Base-by-base conservation (phyloP, 92 coral and sea anemone genomes). In the Muricea muricata region DNA sequence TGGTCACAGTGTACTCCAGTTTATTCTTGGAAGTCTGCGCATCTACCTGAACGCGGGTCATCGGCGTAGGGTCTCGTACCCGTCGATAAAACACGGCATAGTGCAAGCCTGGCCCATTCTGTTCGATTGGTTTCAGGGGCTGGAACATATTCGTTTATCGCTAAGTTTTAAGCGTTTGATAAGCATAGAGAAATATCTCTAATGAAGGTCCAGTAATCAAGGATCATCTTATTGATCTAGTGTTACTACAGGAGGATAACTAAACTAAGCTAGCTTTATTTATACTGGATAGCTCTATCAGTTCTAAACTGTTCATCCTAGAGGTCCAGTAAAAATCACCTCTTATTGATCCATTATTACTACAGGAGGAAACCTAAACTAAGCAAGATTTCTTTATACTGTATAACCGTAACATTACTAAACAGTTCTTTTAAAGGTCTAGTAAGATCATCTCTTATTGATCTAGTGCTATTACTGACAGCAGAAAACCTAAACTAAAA, bases 61-160 rank as follows among this genome's bases (percentile, higher is more conserved):
- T 90, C 52, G 84, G 79, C 57, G 78, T 84, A 2, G 81, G 75
- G 40, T 83, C 65, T 73, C 89, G 90, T 0, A 89, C 94, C 26
- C 84, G 84, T 60, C 93, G 89, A 87, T 92, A 90, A 20, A 93
- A 97, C 45, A 97, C 89, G 33, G 91, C 74, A 48, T 97, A 97
- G 63, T 92, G 93, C 1, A 94, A 77, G 0, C 96, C 97, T 1
- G 99, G 99, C 0, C 98, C 99, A 76, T 94, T 93, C 58, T 97
- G 93, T 31, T 93, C 78, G 18, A 93, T 71, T 9, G 65, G 91
- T 6, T 87, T 57, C 25, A 97, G 86, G n/a, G 94, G 94, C 88
- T 85, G 85, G 0, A 83, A 58, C 9, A 81, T 30, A 63, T 63
- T 14, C 13, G 70, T 28, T 32, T 32, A 37, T 15, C n/a, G n/a